phyloP scores from a whole-genome alignment of 2,888 invertebrate species.

The Temnothorax unifasciatus region DNA sequence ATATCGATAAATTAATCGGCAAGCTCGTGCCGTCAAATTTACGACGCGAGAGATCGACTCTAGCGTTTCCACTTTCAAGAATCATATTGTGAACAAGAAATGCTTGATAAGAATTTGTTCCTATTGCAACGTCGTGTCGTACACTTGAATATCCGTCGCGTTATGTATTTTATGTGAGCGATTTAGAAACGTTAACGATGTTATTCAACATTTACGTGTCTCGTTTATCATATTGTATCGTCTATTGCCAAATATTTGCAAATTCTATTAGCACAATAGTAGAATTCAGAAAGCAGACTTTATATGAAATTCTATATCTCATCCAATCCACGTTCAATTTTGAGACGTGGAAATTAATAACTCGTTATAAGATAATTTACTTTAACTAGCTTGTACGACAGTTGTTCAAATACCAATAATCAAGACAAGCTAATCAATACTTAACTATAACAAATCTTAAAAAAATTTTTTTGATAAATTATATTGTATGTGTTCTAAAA shows the following conservation, averaged over 20 bases:
- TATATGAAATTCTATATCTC: not conserved
- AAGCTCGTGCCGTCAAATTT: conserved; percentile 14
- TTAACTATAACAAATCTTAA: conserved; percentile 3
- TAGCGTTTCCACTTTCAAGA: not conserved
- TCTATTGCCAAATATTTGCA: not conserved
- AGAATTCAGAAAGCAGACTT: not conserved
- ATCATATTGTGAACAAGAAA: conserved; percentile 13
- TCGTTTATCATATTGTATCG: not conserved
- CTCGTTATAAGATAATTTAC: not conserved
- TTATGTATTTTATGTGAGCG: not conserved
- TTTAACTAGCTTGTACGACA: not conserved
- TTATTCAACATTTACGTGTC: not conserved
- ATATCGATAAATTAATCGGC: conserved; percentile 69
- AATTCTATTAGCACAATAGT: not conserved
- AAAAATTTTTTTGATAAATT: not conserved
- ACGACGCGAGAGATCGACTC: not conserved
- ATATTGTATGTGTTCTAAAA: not conserved
- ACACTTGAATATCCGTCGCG: not conserved
- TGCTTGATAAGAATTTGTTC: not conserved
- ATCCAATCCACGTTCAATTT: not conserved
- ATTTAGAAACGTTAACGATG: conserved; percentile 5
- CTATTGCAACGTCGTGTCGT: not conserved
- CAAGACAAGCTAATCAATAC: not conserved
- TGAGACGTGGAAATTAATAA: not conserved
- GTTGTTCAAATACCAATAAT: not conserved